A percentile compares a stretch with the other conserved stretches of the same genome.
These are phyloP conservation scores for Drosophila subquinaria DNA, from an alignment of 2,888 invertebrate species.

Conservation along the genomic window DNA sequence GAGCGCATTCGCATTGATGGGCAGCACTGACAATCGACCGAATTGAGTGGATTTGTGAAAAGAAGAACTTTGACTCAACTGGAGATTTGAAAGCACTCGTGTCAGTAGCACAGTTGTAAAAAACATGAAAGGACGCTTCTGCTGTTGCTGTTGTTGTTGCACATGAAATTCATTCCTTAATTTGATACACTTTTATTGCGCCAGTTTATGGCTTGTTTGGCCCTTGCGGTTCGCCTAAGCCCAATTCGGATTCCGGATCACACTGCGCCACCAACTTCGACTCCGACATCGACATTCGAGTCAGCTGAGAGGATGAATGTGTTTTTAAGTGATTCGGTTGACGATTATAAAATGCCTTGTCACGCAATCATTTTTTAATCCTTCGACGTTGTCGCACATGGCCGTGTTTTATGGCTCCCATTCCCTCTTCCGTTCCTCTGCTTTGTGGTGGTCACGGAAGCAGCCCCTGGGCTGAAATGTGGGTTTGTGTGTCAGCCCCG, in stretches of 20 bases:
- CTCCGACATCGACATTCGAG: conserved; percentile 9
- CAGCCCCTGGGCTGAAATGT: conserved; percentile 45
- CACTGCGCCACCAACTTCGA: conserved; percentile 19
- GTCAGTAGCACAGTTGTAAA: conserved; percentile 33
- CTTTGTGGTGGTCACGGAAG: conserved; percentile 6
- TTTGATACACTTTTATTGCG: conserved; percentile 80
- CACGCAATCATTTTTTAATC: conserved; percentile 82
- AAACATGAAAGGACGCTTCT: conserved; percentile 26
- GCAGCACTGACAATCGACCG: conserved; percentile 13
- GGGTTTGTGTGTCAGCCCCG: conserved; percentile 64
- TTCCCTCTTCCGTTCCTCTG: not conserved
- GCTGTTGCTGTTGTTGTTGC: conserved; percentile 35
- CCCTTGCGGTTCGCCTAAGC: conserved; percentile 63
- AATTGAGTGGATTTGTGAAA: conserved; percentile 34
- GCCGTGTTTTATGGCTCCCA: conserved; percentile 58
- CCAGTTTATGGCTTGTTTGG: conserved; percentile 79
- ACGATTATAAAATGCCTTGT: conserved; percentile 81
- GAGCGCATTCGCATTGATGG: conserved; percentile 1
- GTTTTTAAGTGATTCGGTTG: conserved; percentile 73
- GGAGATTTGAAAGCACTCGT: conserved; percentile 10
- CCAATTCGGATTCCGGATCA: conserved; percentile 51
- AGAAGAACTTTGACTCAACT: conserved; percentile 3
- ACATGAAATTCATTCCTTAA: conserved; percentile 72
- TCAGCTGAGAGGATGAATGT: conserved; percentile 54
- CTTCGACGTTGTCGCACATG: conserved; percentile 65